Conservation (phyloP, 2,888 invertebrate species). For the Andrena flavipes region DNA sequence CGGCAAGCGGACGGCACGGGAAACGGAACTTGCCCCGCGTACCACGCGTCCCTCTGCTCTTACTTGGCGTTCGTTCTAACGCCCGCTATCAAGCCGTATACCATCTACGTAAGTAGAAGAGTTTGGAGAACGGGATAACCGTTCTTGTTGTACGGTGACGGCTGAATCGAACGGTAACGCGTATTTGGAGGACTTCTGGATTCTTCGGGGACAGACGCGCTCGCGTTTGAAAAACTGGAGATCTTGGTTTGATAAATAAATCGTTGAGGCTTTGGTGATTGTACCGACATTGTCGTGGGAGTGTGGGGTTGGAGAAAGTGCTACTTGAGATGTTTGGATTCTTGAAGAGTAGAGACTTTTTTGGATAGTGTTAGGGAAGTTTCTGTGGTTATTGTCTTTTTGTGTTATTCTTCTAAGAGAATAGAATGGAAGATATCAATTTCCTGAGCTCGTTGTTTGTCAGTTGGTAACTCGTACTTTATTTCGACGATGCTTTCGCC, state of each 20-base stretch:
- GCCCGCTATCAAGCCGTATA: slow-evolving; percentile 8
- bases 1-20: slow-evolving; percentile 70
- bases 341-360: no score
- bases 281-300: not conserved
- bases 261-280: no score
- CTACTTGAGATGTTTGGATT: no score
- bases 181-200: not conserved
- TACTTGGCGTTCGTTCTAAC: slow-evolving; percentile 55
- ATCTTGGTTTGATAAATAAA: not conserved
- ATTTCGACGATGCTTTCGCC: no score
- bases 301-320: not conserved
- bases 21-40: slow-evolving; percentile 82
- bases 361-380: no score
- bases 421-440: no score
- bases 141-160: slow-evolving; percentile 41
- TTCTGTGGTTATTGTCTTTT: no score
- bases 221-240: not conserved
- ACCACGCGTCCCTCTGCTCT: slow-evolving; percentile 43
- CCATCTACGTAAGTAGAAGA: slow-evolving; percentile 31
- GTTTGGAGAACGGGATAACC: slow-evolving; percentile 53
- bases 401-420: no score
- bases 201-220: not conserved
- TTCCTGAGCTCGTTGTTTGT: no score
- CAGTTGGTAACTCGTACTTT: no score
- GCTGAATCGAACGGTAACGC: slow-evolving; percentile 37